Evolutionary conservation across 2,888 invertebrate species (phyloP).

Genomic region (Agrypnus murinus): DNA sequence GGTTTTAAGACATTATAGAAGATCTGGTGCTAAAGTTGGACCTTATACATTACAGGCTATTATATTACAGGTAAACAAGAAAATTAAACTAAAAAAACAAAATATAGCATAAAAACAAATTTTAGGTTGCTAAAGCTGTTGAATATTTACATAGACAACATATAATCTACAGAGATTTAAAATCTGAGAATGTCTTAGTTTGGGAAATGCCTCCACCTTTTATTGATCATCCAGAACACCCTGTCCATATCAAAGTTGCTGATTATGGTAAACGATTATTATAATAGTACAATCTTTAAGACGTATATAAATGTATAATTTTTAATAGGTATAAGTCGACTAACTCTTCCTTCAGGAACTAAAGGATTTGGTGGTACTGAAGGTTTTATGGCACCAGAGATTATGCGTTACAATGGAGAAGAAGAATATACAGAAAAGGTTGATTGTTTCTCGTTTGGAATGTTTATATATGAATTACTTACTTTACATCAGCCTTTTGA

Average conservation of each 20-base stretch:
- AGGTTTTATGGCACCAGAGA: slow-evolving; percentile 99
- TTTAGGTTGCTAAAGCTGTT: slow-evolving; percentile 92
- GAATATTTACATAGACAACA: slow-evolving; percentile 95
- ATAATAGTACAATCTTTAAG: slow-evolving; percentile 12
- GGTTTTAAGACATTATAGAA: slow-evolving; percentile 87
- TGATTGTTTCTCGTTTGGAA: slow-evolving; percentile 98
- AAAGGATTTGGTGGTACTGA: slow-evolving; percentile 99
- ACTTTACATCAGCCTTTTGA: slow-evolving; percentile 96
- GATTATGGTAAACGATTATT: slow-evolving; percentile 84
- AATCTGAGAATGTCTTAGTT: slow-evolving; percentile 98
- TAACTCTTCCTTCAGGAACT: slow-evolving; percentile 91
- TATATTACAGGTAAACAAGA: slow-evolving; percentile 81
- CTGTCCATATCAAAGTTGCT: slow-evolving; percentile 93
- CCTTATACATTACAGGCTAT: slow-evolving; percentile 88
- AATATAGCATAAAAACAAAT: slow-evolving; percentile 9
- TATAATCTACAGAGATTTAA: slow-evolving; percentile 94
- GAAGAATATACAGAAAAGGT: slow-evolving; percentile 99
- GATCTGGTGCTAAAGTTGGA: slow-evolving; percentile 88
- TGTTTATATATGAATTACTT: slow-evolving; percentile 97
- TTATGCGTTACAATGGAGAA: slow-evolving; percentile 98
- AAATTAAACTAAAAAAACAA: too few relatives aligned
- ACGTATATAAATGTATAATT: slow-evolving; percentile 27
- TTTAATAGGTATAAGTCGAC: slow-evolving; percentile 84
- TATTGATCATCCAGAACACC: slow-evolving; percentile 78
- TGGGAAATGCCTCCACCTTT: slow-evolving; percentile 94